Evolutionary conservation across 2,113 vertebrate species (phyloP).

Genomic region (Sorex fumeus): DNA sequence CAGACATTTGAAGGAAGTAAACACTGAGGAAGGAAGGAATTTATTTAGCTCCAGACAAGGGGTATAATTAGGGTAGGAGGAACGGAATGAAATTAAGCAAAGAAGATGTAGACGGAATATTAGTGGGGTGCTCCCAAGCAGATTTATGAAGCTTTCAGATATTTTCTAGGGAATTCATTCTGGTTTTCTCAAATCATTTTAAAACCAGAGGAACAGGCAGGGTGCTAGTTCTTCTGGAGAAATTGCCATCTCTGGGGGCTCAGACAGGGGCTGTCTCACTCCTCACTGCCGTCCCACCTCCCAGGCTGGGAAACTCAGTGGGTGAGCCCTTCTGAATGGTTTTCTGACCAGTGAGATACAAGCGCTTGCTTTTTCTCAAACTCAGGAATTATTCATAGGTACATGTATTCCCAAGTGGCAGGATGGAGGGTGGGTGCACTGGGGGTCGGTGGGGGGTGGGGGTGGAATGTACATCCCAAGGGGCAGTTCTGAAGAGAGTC

Average conservation of each 20-base stretch:
- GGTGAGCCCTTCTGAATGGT: not conserved
- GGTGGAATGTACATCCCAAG: not conserved
- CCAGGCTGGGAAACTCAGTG: not conserved
- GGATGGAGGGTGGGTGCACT: not conserved
- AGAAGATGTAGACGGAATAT: conserved; percentile 64
- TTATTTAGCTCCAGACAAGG: conserved; percentile 62
- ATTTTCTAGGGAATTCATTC: conserved; percentile 52
- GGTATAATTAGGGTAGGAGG: conserved; percentile 67
- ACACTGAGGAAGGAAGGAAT: conserved; percentile 61
- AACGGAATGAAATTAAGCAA: conserved; percentile 67
- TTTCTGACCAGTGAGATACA: not conserved
- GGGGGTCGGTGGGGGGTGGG: no score
- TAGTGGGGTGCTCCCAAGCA: conserved; percentile 32
- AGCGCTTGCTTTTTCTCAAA: conserved; percentile 17
- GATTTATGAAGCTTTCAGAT: conserved; percentile 52
- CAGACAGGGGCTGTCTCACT: not conserved
- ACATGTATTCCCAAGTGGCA: not conserved
- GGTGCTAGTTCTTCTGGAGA: conserved; percentile 25
- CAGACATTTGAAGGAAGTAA: conserved; percentile 70
- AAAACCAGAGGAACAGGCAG: conserved; percentile 58
- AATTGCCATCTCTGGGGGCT: not conserved
- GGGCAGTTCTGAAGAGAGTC: not conserved
- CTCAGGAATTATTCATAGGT: conserved; percentile 31
- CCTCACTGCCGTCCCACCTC: not conserved
- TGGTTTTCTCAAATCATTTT: conserved; percentile 62